Evolutionary conservation across 2,888 invertebrate species (phyloP).

Genomic region (Icerya purchasi): DNA sequence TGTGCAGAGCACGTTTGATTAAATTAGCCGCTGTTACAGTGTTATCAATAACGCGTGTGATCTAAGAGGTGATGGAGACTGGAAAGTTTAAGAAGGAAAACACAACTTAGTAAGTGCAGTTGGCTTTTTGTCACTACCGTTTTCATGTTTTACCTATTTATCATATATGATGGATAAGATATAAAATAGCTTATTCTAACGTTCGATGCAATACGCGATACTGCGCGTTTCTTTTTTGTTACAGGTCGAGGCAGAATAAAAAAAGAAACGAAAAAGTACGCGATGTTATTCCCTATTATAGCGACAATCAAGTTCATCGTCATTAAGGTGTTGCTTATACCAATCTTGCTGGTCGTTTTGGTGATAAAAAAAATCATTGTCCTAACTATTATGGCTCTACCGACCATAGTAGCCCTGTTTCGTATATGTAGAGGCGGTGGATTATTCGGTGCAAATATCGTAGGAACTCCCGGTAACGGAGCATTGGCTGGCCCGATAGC

Average conservation of each 20-base stretch:
- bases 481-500: constrained; percentile 10
- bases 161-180: too few relatives aligned
- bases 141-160: too few relatives aligned
- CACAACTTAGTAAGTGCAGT: too few relatives aligned
- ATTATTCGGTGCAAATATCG: constrained; percentile 4
- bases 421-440: constrained; percentile 13
- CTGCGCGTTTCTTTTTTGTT: too few relatives aligned
- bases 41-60: too few relatives aligned
- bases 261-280: constrained; percentile 16
- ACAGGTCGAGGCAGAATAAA: constrained; percentile 13
- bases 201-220: too few relatives aligned
- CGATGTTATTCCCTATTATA: constrained; percentile 17
- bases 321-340: constrained; percentile 34
- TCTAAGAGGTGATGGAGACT: too few relatives aligned
- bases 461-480: constrained; percentile 6
- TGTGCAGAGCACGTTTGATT: too few relatives aligned
- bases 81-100: too few relatives aligned
- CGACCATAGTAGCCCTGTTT: constrained; percentile 32
- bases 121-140: too few relatives aligned
- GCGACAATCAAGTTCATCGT: constrained; percentile 17
- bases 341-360: constrained; percentile 37
- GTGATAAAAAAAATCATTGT: constrained; percentile 43
- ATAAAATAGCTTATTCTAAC: too few relatives aligned
- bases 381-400: constrained; percentile 35
- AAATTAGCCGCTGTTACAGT: too few relatives aligned